Percentiles rank a stretch among this genome's conserved stretches.
Evolutionary conservation across 2,888 invertebrate genomes (phyloP).

Genomic region (Luperina testacea): DNA sequence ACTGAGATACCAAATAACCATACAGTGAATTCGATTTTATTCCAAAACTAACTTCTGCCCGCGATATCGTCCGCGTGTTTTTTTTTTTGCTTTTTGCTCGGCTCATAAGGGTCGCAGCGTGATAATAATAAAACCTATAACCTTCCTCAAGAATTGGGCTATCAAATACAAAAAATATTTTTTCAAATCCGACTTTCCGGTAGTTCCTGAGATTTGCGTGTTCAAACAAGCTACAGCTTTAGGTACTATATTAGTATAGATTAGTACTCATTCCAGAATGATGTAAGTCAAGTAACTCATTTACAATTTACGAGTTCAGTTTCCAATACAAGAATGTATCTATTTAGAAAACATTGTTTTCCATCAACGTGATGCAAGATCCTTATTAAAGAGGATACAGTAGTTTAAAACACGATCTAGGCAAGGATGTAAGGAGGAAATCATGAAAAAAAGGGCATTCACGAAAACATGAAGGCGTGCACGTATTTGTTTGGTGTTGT

Average conservation of each 20-base stretch:
- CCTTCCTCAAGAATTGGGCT: too few species aligned
- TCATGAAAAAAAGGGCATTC: conserved; percentile 35
- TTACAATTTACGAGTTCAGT: neutral
- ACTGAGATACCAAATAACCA: neutral
- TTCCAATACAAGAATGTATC: conserved; percentile 3
- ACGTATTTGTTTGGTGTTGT: neutral
- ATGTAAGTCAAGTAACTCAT: neutral
- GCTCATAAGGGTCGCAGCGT: too few species aligned
- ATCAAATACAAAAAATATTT: too few species aligned
- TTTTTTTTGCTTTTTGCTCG: too few species aligned
- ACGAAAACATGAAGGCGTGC: conserved; percentile 15
- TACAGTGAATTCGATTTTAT: neutral
- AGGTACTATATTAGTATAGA: neutral
- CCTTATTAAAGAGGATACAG: conserved; percentile 47
- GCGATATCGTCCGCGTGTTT: too few species aligned
- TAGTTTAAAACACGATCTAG: conserved; percentile 53
- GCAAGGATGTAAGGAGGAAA: conserved; percentile 58
- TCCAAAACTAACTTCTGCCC: neutral
- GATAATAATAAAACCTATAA: too few species aligned
- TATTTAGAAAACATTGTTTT: conserved; percentile 49
- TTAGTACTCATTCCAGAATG: neutral
- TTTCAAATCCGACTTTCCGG: too few species aligned
- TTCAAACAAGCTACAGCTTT: too few species aligned
- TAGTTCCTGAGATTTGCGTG: too few species aligned
- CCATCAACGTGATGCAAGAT: conserved; percentile 49